These are phyloP conservation scores for Euleptes europaea DNA, from an alignment of 2,113 vertebrate genomes.

Conservation along the genomic window DNA sequence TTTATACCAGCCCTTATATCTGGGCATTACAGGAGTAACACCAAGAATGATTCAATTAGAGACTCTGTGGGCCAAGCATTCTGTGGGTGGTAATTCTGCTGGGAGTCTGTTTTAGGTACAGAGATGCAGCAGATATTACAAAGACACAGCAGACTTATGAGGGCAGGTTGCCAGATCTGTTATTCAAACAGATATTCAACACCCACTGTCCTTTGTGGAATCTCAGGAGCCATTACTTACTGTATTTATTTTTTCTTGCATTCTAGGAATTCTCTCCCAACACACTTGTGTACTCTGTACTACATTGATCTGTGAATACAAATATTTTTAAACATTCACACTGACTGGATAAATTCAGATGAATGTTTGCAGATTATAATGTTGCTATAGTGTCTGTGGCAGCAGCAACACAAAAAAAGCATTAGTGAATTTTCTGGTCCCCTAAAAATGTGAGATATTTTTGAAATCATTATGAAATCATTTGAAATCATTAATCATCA, in stretches of 20 bases:
- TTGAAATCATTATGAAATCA: not conserved
- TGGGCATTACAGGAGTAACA: too few species aligned
- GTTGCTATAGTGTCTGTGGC: not conserved
- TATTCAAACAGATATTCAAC: not conserved
- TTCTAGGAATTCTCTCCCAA: too few species aligned
- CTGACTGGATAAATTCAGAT: too few species aligned
- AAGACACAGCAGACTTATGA: not conserved
- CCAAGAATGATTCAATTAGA: too few species aligned
- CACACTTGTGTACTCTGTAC: too few species aligned
- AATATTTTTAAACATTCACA: not conserved
- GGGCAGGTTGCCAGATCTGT: not conserved
- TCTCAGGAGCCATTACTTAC: not conserved
- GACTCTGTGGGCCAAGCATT: not conserved
- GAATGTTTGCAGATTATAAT: not conserved
- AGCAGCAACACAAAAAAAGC: not conserved
- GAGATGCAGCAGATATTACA: not conserved
- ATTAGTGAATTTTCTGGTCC: not conserved
- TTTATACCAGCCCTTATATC: too few species aligned
- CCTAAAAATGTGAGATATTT: not conserved
- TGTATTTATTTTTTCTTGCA: too few species aligned
- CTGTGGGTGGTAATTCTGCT: not conserved
- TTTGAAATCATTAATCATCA: not conserved
- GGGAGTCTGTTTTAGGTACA: not conserved
- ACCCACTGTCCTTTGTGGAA: not conserved
- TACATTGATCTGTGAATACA: too few species aligned